Evolutionary conservation across 2,888 invertebrate genomes (phyloP), one percentile per base, ranked within the genome.

Genomic region (Phorcus lineatus): DNA sequence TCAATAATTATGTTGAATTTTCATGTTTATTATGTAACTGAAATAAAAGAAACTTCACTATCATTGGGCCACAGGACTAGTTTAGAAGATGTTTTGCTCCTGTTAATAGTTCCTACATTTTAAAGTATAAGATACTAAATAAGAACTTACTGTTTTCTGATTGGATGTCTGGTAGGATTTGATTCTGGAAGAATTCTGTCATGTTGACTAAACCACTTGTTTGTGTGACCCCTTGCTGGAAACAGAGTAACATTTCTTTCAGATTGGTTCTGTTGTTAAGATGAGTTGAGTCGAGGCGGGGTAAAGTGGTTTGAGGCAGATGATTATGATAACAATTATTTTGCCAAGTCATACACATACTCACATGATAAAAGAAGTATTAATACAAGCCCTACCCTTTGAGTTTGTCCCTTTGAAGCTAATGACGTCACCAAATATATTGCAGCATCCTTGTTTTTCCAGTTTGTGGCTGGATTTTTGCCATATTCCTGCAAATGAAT

Each of bases 361-460:
- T 11, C 11, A 13, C 47, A 47, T 11, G 47, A 47, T 47, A 47
- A 11, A 13, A 9, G 13, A 11, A 9, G 47, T 11, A 11, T 9
- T 13, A 47, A 1, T 13, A 1, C 11, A 1, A 47, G 17, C 22
- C 78, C 53, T 82, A 87, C 87, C 83, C 90, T 93, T 80, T 92
- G 91, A 74, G 92, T 92, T 78, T 91, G 90, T 17, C 91, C 98
- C 91, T 97, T 96, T 0, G 97, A 96, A 54, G 97, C 98, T 86
- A 99, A 95, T 1, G 99, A 98, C 81, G 98, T 99, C 82, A 99
- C 98, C 88, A 99, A 95, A 94, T 97, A 99, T 88, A 99, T 95
- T 2, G 99, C 99, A 16, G 98, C 97, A 94, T 99, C 99, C 93
- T 99, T 99, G 87, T 96, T 96, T 78, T 96, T 96, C 99, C 99